Evolutionary conservation across 1,140 invertebrate genomes (phyloP).

Genomic region (Cecropterus lyciades): DNA sequence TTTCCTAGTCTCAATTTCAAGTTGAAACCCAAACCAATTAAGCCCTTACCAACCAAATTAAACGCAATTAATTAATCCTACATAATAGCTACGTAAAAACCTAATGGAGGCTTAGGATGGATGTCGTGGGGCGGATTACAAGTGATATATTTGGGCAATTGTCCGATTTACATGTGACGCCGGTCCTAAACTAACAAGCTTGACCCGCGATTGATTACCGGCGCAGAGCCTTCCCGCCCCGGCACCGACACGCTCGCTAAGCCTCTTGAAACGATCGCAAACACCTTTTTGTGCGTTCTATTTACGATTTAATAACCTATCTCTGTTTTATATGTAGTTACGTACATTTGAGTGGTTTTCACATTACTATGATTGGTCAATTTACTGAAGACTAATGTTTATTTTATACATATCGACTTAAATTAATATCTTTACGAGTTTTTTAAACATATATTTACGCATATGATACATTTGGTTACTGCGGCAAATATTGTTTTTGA

Average conservation of each 20-base stretch:
- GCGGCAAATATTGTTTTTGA: too few relatives aligned
- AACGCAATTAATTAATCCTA: conserved; percentile 23
- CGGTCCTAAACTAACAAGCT: conserved; percentile 32
- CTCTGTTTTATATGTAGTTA: too few relatives aligned
- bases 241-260: conserved; percentile 14
- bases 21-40: conserved; percentile 12
- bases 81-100: conserved; percentile 15
- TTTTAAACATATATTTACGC: too few relatives aligned
- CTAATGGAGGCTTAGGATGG: conserved; percentile 15
- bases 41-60: conserved; percentile 13
- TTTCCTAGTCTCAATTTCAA: background rate
- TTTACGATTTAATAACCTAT: background rate
- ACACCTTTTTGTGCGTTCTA: conserved; percentile 6
- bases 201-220: conserved; percentile 23
- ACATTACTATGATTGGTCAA: too few relatives aligned
- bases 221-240: background rate
- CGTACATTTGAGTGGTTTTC: too few relatives aligned
- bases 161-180: conserved; percentile 30
- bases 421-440: too few relatives aligned
- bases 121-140: conserved; percentile 28
- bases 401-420: too few relatives aligned
- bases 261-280: conserved; percentile 7
- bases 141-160: conserved; percentile 34
- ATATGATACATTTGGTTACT: too few relatives aligned
- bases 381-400: too few relatives aligned